A percentile compares a stretch with the other conserved stretches of the same genome.
Evolutionary conservation across 2,888 invertebrate species (phyloP).

Genomic region (Onchidella celtica): DNA sequence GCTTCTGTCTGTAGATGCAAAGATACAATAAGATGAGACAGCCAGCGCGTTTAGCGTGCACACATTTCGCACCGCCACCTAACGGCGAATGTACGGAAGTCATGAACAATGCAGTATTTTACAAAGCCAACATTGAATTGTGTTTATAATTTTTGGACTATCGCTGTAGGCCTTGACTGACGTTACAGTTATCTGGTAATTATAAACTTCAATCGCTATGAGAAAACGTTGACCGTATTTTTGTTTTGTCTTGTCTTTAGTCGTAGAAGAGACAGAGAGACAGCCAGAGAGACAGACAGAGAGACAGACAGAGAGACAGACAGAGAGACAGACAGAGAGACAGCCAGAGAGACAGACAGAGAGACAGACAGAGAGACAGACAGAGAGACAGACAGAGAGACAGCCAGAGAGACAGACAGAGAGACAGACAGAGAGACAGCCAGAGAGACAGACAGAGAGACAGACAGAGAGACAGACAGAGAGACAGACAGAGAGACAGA

Average conservation of each 20-base stretch:
- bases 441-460: not conserved
- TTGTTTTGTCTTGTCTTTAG: too few species aligned
- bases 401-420: constrained; percentile 23
- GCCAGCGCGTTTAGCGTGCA: too few species aligned
- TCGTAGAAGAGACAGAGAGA: constrained; percentile 31
- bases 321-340: not conserved
- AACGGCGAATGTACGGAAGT: too few species aligned
- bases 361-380: constrained; percentile 24
- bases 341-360: constrained; percentile 16
- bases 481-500: constrained; percentile 26
- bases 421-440: not conserved
- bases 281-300: constrained; percentile 25
- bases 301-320: not conserved
- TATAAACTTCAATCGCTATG: too few species aligned
- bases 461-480: constrained; percentile 30
- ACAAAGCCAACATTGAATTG: too few species aligned
- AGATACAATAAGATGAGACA: too few species aligned
- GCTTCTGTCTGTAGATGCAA: not conserved
- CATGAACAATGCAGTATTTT: too few species aligned
- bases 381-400: constrained; percentile 15
- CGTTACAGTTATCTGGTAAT: too few species aligned
- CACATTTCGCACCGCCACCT: too few species aligned
- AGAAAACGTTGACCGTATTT: too few species aligned
- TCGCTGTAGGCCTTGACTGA: too few species aligned
- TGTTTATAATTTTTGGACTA: too few species aligned